Evolutionary conservation across 2,888 invertebrate species (phyloP).

Genomic region (Drosophila longiperda): DNA sequence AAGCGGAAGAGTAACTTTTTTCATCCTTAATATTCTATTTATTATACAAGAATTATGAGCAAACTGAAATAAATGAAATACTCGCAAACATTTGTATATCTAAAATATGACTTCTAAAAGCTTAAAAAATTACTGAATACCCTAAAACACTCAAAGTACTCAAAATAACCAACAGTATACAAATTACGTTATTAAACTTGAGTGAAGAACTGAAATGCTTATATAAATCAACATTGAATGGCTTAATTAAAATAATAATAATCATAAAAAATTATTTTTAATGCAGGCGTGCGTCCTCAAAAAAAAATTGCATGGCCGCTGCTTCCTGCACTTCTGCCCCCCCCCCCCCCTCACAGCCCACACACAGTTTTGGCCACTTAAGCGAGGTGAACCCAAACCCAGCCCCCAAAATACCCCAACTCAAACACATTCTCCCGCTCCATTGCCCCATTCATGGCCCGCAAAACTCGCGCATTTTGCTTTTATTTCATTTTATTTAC

Average conservation of each 20-base stretch:
- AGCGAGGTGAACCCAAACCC: slow-evolving; percentile 10
- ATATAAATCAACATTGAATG: slow-evolving; percentile 17
- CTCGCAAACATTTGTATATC: neutral
- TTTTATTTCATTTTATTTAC: slow-evolving; percentile 28
- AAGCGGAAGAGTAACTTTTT: neutral
- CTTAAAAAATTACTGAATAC: neutral
- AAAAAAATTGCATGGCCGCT: slow-evolving; percentile 40
- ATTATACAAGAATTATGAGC: neutral
- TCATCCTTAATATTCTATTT: neutral
- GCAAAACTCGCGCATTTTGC: slow-evolving; percentile 28
- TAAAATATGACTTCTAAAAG: neutral
- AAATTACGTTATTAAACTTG: slow-evolving; percentile 12
- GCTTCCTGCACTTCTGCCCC: slow-evolving; percentile 8
- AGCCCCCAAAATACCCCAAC: neutral
- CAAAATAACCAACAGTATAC: neutral
- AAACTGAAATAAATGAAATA: neutral
- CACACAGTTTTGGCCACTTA: slow-evolving; percentile 47
- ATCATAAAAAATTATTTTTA: slow-evolving; percentile 26
- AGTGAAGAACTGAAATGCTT: slow-evolving; percentile 6
- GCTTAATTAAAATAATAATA: slow-evolving; percentile 31
- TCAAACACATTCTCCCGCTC: neutral
- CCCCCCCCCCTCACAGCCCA: neutral
- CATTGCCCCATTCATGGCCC: slow-evolving; percentile 44
- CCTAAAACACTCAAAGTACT: slow-evolving; percentile 1
- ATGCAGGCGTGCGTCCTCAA: slow-evolving; percentile 36